Base-by-base conservation (phyloP, 2,888 invertebrate species). In the Lymantria monacha region DNA sequence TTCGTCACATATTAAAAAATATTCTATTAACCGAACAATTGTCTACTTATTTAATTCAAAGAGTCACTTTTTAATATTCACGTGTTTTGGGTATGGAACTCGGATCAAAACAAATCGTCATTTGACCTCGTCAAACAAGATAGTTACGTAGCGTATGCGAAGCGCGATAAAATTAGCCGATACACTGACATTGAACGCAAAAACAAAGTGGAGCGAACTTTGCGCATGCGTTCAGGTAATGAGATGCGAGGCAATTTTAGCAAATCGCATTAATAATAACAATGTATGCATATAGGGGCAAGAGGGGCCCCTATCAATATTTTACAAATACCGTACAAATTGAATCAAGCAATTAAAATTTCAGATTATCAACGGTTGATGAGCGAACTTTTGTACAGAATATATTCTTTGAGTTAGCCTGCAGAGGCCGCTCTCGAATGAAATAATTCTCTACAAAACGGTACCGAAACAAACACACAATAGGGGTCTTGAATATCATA, bases 101-200 rank as follows among this genome's bases (percentile, higher is more conserved):
- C 81, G 87, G 87, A 88, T 81, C 82, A 87, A 87, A 88, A 87
- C 87, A 88, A 86, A 87, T 81, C 76, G 79, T 79, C 74, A 79
- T 81, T 84, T 86, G 83, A 83, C 81, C 81, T 80, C 83, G 83
- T 83, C 84, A 79, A 83, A 82, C 79, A 79, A 80, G 77, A 85
- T 84, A 79, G 84, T 85, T 85, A 81, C 84, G 85, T 80, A 81
- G 83, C 73, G 74, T 77, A 74, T 77, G 81, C 81, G 85, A 81
- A 78, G 74, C 81, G 84, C 72, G 90, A 87, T 89, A 90, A 89
- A 89, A 89, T 90, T 90, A 90, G 89, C 85, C 81, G 84, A 86
- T 88, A 88, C 85, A 83, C 87, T 89, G 89, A 90, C 90, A 90
- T 90, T 90, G 89, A 88, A 90, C 88, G 88, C 84, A 85, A 88